These are phyloP conservation scores for Erethizon dorsatum DNA, from an alignment of 2,797 vertebrate genomes.

Conservation along the genomic window DNA sequence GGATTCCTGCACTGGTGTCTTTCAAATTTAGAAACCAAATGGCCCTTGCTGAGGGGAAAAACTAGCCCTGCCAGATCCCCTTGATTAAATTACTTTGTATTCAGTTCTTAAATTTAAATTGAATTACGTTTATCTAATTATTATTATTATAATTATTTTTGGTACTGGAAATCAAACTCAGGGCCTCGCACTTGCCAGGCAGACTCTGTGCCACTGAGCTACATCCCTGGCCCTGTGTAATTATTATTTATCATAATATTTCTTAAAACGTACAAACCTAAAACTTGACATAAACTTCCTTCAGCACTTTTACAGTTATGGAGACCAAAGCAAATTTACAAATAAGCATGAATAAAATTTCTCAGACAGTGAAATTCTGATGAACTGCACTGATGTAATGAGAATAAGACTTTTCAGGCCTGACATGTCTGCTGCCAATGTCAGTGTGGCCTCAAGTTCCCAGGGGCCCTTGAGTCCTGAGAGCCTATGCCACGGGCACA, in stretches of 20 bases:
- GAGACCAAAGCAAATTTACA: background rate
- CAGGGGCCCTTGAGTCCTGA: background rate
- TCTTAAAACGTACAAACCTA: conserved; percentile 8
- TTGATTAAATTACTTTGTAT: background rate
- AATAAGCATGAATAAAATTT: conserved; percentile 28
- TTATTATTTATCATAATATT: background rate
- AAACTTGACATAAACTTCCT: conserved; percentile 24
- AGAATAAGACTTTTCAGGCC: background rate
- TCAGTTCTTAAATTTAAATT: background rate
- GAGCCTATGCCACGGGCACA: background rate
- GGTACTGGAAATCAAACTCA: no score
- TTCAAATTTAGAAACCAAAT: background rate
- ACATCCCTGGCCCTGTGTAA: no score
- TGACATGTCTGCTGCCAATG: background rate
- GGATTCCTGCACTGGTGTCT: background rate
- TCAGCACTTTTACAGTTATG: background rate
- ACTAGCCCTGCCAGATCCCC: background rate
- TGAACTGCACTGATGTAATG: background rate
- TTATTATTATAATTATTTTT: background rate
- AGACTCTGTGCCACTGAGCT: no score
- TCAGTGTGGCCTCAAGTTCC: background rate
- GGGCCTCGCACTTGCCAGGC: no score
- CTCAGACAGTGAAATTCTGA: background rate
- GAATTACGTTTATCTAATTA: background rate
- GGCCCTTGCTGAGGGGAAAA: background rate